Evolutionary conservation across 2,797 vertebrate genomes (phyloP).

Genomic region (Megaceryle alcyon): DNA sequence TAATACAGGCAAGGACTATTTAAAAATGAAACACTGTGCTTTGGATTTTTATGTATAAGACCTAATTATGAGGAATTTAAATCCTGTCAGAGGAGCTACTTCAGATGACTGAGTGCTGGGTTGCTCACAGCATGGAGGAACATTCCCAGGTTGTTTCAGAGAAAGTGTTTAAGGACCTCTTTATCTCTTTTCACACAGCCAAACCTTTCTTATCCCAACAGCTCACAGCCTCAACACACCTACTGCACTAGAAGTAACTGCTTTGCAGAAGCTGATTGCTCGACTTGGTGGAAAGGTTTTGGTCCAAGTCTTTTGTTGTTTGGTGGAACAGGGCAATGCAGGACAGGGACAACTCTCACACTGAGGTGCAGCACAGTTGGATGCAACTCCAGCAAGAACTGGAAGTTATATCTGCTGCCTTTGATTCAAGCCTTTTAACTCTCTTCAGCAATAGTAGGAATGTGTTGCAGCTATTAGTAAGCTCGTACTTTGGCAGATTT

Average conservation of each 20-base stretch:
- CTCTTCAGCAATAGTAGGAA: not conserved
- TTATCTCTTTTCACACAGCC: not conserved
- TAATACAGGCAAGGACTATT: not conserved
- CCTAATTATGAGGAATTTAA: slow-evolving; percentile 38
- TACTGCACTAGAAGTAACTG: not conserved
- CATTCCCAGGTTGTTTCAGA: slow-evolving; percentile 8
- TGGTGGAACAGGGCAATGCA: not conserved
- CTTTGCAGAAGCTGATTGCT: not conserved
- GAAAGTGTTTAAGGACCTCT: not conserved
- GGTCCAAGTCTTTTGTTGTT: not conserved
- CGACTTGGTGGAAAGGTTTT: not conserved
- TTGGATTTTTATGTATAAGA: not conserved
- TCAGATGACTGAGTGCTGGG: not conserved
- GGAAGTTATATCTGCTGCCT: not conserved
- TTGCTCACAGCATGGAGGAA: slow-evolving; percentile 8
- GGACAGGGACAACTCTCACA: not conserved
- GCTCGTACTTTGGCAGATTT: not conserved
- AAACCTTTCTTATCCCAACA: not conserved
- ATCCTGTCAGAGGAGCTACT: slow-evolving; percentile 32
- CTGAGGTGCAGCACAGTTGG: not conserved
- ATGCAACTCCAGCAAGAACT: not conserved
- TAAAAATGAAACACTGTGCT: slow-evolving; percentile 25
- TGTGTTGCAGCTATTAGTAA: not conserved
- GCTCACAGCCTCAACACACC: not conserved
- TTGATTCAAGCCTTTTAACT: not conserved